Evolutionary conservation across 1,140 invertebrate genomes (phyloP).

Genomic region (Brachionus rotundiformis): DNA sequence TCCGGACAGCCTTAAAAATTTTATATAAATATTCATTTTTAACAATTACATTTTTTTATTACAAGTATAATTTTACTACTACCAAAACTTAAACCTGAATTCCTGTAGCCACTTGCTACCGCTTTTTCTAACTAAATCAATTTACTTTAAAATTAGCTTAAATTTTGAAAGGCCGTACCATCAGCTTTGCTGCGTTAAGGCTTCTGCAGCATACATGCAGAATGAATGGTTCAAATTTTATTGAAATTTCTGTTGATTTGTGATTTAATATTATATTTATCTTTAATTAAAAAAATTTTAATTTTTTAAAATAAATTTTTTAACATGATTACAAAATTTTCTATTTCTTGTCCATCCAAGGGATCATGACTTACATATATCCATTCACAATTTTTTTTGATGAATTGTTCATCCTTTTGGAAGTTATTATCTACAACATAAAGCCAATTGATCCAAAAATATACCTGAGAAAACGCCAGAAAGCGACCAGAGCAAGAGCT

Average conservation of each 20-base stretch:
- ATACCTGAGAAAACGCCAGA: slow-evolving; percentile 38
- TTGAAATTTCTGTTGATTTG: slow-evolving; percentile 4
- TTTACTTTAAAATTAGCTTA: not conserved
- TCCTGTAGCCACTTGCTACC: slow-evolving; percentile 37
- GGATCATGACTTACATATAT: slow-evolving; percentile 32
- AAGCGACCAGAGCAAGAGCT: slow-evolving; percentile 49
- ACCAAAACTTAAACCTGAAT: slow-evolving; percentile 47
- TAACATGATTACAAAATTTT: slow-evolving; percentile 30
- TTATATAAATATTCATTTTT: too few relatives aligned
- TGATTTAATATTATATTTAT: not conserved
- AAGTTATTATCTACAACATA: not conserved
- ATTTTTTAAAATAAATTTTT: not conserved
- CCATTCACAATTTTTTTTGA: slow-evolving; percentile 52
- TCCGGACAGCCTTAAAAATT: slow-evolving; percentile 31
- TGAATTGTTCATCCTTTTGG: not conserved
- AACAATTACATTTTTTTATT: too few relatives aligned
- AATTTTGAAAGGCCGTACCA: not conserved
- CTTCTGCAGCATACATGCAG: slow-evolving; percentile 42
- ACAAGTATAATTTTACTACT: slow-evolving; percentile 37
- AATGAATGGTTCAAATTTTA: slow-evolving; percentile 49
- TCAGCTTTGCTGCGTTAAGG: not conserved
- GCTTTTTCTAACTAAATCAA: slow-evolving; percentile 26
- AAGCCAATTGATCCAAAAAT: not conserved
- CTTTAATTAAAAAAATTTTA: not conserved
- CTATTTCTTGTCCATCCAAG: not conserved